A percentile compares a stretch with the other conserved stretches of the same genome.
phyloP scores from a whole-genome alignment of 1,140 invertebrate genomes.

The Plectrocnemia conspersa region DNA sequence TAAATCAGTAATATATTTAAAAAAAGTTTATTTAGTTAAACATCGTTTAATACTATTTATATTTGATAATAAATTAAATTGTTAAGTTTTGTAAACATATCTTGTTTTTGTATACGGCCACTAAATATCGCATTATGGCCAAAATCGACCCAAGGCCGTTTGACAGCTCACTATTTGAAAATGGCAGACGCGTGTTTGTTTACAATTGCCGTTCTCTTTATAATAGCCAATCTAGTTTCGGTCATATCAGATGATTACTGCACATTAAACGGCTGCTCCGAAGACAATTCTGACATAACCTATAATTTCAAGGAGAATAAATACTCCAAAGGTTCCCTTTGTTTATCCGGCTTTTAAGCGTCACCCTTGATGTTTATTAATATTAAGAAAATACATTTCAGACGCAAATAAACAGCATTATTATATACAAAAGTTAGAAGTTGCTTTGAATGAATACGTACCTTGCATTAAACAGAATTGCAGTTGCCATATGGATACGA shows the following conservation, averaged over 20 bases:
- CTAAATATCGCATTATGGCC: too few relatives aligned
- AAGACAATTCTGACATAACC: neutral
- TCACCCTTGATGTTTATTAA: neutral
- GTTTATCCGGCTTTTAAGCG: neutral
- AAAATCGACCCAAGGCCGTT: neutral
- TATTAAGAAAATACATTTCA: conserved; percentile 36
- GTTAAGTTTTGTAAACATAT: too few relatives aligned
- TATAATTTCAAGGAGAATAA: conserved; percentile 14
- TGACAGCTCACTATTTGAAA: conserved; percentile 13
- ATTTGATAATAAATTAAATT: too few relatives aligned
- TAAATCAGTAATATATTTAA: too few relatives aligned
- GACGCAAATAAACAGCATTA: conserved; percentile 43
- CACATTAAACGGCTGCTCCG: neutral
- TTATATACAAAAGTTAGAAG: conserved; percentile 44
- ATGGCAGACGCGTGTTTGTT: conserved; percentile 1
- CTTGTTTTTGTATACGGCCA: too few relatives aligned
- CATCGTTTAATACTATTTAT: too few relatives aligned
- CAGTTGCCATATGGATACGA: conserved; percentile 59
- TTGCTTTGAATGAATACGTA: conserved; percentile 43
- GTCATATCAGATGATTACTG: conserved; percentile 4
- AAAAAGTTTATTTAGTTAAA: too few relatives aligned
- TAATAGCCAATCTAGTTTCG: neutral
- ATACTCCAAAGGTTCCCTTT: conserved; percentile 14
- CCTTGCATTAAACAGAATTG: conserved; percentile 52
- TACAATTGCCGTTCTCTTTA: neutral